Evolutionary conservation across 2,888 invertebrate species (phyloP).

Genomic region (Drosophila neutralis): DNA sequence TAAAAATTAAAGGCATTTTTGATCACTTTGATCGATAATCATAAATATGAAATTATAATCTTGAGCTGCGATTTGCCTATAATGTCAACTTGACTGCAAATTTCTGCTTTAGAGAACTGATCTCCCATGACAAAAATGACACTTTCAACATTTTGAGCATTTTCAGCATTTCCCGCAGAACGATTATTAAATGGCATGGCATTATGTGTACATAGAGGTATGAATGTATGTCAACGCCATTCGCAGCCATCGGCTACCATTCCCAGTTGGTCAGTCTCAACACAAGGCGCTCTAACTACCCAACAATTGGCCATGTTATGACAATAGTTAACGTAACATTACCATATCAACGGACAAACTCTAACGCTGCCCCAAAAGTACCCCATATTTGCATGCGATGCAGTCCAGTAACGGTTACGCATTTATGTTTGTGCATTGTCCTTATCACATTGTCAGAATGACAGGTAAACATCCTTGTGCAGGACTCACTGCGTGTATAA

Average conservation of each 20-base stretch:
- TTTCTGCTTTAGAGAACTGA: neutral
- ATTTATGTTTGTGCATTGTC: constrained; percentile 14
- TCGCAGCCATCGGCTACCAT: neutral
- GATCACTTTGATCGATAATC: neutral
- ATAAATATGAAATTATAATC: neutral
- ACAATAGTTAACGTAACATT: constrained; percentile 18
- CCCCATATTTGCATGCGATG: neutral
- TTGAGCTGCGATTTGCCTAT: rapidly evolving
- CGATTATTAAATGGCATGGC: neutral
- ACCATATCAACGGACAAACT: neutral
- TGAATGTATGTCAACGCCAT: neutral
- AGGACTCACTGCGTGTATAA: neutral
- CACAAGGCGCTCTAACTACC: neutral
- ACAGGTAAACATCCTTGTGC: constrained; percentile 1
- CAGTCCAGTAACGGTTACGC: neutral
- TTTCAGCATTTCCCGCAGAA: neutral
- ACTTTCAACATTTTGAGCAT: neutral
- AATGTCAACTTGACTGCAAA: neutral
- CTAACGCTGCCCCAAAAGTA: too few species aligned
- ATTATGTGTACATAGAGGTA: neutral
- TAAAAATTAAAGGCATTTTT: neutral
- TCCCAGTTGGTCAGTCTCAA: neutral
- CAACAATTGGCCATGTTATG: constrained; percentile 14
- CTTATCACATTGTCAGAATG: constrained; percentile 5
- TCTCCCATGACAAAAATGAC: neutral